Evolutionary conservation across 1,140 invertebrate genomes (phyloP).

Genomic region (Venustaconcha ellipsiformis): DNA sequence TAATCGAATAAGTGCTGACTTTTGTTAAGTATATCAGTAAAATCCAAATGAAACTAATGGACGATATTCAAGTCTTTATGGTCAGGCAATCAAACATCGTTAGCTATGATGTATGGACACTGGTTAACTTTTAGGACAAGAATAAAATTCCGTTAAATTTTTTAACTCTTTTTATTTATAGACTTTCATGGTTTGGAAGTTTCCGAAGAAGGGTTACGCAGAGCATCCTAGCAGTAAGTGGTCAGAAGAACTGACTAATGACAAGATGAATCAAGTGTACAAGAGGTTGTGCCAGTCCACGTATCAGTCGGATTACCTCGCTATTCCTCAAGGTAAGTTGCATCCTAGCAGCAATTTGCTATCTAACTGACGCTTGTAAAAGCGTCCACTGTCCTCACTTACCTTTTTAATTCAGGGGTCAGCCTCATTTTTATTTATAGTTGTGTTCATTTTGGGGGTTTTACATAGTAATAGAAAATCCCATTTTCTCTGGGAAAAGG

Average conservation of each 20-base stretch:
- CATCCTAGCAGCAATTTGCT: too few relatives aligned
- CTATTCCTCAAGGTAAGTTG: constrained; percentile 58
- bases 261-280: constrained; percentile 58
- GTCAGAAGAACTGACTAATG: constrained; percentile 55
- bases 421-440: too few relatives aligned
- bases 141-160: background rate
- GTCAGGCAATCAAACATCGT: background rate
- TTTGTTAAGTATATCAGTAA: background rate
- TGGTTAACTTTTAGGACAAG: background rate
- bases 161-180: constrained; percentile 26
- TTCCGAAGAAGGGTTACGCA: constrained; percentile 39
- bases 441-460: too few relatives aligned
- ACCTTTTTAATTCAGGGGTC: too few relatives aligned
- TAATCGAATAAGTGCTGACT: background rate
- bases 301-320: constrained; percentile 61
- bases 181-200: constrained; percentile 62
- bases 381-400: too few relatives aligned
- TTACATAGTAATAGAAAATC: too few relatives aligned
- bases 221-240: constrained; percentile 33
- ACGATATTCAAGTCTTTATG: background rate
- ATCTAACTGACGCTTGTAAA: too few relatives aligned
- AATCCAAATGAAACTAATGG: background rate
- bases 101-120: background rate
- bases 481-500: too few relatives aligned
- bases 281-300: constrained; percentile 55